Conservation (phyloP, 2,113 vertebrate species). For the Cyanistes caeruleus region DNA sequence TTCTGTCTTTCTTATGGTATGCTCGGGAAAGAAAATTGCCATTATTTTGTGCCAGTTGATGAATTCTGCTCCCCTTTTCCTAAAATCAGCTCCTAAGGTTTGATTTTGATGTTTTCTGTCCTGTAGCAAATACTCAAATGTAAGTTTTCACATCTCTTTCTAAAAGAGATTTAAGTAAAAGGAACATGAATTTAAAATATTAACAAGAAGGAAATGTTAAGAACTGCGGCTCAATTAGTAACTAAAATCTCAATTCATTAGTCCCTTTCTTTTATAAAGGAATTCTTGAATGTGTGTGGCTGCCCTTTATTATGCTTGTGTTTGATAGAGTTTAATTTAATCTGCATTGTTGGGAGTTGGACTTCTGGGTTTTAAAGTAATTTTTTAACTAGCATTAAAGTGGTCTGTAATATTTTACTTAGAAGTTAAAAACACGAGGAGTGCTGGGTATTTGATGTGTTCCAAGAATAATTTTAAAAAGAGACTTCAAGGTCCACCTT, state of each 20-base stretch:
- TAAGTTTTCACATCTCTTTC: neutral
- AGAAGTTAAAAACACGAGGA: neutral
- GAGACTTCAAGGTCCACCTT: neutral
- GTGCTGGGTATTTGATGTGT: neutral
- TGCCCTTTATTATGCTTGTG: neutral
- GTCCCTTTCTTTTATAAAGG: neutral
- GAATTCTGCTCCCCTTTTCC: neutral
- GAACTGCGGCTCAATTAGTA: neutral
- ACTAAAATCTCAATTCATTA: neutral
- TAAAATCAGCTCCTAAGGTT: neutral
- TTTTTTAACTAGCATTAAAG: neutral
- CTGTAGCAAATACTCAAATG: neutral
- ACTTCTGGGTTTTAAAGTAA: neutral
- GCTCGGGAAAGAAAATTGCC: neutral
- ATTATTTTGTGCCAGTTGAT: neutral
- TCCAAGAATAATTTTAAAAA: neutral
- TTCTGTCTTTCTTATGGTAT: neutral
- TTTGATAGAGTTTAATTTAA: neutral
- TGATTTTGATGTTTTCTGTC: neutral
- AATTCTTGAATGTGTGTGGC: neutral
- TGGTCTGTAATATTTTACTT: neutral
- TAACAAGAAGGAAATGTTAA: neutral
- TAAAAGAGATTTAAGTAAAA: neutral
- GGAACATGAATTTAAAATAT: neutral
- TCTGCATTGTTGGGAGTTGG: neutral